Evolutionary conservation across 2,888 invertebrate genomes (phyloP).

Genomic region (Minunthozetes semirufus): DNA sequence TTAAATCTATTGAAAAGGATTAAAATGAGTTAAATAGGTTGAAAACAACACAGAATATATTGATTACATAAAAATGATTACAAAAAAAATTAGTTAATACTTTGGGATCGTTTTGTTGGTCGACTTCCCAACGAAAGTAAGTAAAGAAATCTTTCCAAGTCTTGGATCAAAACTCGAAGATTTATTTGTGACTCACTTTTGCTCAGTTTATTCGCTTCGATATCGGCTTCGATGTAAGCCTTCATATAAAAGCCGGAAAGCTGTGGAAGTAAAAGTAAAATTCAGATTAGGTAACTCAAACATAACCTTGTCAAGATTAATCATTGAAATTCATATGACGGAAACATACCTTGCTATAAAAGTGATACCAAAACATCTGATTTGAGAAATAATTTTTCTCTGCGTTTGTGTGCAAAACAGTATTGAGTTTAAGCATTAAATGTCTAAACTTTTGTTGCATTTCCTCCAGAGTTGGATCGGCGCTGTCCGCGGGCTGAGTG

Average conservation of each 20-base stretch:
- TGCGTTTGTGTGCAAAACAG: not conserved
- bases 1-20: too few species aligned
- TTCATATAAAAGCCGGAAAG: not conserved
- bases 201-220: not conserved
- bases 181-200: not conserved
- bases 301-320: not conserved
- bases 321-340: not conserved
- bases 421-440: not conserved
- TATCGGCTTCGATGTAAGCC: not conserved
- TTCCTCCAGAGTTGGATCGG: not conserved
- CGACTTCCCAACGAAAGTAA: not conserved
- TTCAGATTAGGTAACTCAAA: not conserved
- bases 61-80: not conserved
- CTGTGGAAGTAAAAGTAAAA: not conserved
- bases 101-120: not conserved
- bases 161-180: not conserved
- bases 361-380: conserved; percentile 7
- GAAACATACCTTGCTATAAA: not conserved
- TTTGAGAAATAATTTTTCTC: not conserved
- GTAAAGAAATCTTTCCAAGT: not conserved
- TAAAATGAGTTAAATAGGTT: too few species aligned
- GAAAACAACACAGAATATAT: not conserved
- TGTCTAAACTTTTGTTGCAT: not conserved
- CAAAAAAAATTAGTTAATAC: not conserved
- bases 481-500: not conserved